Percentiles rank a stretch among this genome's conserved stretches.
Evolutionary conservation across 2,113 vertebrate genomes (phyloP).

Genomic region (Miniopterus natalensis): DNA sequence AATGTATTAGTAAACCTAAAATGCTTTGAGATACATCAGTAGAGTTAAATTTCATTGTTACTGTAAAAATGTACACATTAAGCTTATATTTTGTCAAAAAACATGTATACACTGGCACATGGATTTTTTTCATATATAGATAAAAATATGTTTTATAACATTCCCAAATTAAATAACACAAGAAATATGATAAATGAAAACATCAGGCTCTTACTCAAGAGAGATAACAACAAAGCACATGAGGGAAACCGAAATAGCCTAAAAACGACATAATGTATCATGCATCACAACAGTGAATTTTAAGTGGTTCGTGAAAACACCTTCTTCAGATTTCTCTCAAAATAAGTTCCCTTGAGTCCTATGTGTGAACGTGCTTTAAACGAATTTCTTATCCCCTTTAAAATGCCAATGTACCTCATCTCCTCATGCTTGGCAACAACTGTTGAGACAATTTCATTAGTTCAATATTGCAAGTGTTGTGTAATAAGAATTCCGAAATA

Average conservation of each 20-base stretch:
- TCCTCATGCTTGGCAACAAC: neutral
- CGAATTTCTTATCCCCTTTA: slow-evolving; percentile 51
- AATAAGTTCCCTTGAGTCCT: slow-evolving; percentile 46
- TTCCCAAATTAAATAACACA: slow-evolving; percentile 51
- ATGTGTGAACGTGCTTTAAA: slow-evolving; percentile 51
- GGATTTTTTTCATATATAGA: neutral
- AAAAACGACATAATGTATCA: neutral
- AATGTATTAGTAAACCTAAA: neutral
- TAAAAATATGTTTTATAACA: slow-evolving; percentile 60
- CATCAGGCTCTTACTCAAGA: neutral
- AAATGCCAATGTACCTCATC: neutral
- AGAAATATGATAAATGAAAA: slow-evolving; percentile 49
- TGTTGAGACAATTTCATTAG: neutral
- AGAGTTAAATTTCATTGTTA: neutral
- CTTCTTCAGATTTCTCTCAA: slow-evolving; percentile 55
- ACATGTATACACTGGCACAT: neutral
- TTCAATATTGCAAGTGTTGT: neutral
- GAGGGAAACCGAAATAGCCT: slow-evolving; percentile 55
- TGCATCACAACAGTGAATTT: slow-evolving; percentile 53
- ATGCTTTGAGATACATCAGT: neutral
- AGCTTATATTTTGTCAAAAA: neutral
- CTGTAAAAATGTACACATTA: neutral
- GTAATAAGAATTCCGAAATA: neutral
- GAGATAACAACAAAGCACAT: slow-evolving; percentile 31
- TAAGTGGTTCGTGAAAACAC: slow-evolving; percentile 59